Evolutionary conservation across 2,888 invertebrate genomes (phyloP), one percentile per base, ranked within the genome.

Genomic region (Ochropleura plecta): DNA sequence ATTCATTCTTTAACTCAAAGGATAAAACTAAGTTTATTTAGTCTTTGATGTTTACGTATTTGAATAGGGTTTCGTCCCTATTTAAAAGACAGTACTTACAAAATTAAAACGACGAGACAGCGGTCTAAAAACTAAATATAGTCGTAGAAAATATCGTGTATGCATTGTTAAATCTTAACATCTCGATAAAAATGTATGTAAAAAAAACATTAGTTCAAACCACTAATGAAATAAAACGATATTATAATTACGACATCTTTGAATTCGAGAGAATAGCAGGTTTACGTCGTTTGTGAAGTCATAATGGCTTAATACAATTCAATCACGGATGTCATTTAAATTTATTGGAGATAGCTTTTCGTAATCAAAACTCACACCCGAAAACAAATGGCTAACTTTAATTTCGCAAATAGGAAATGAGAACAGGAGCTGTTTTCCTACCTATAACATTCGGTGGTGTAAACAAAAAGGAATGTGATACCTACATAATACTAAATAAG

Each of bases 241-340:
- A 65, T 62, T 46, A 66, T 57, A 42, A 67, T 81, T 49, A 63
- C 49, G 44, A 76, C 53, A 82, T 64, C 7, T 49, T 57, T 53
- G 10, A 53, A 60, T 64, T 30, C 49, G 20, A 51, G n/a, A 49
- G 40, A n/a, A n/a, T 42, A 57, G 44, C 0, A 65, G 46, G 30
- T 40, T 44, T 49, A 53, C n/a, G 4, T 57, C 44, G 8, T 40
- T 57, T 16, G 40, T 30, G 57, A 51, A 57, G 30, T 30, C 44
- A 42, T 44, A 42, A 64, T 40, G 18, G 46, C 5, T 59, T 46
- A 48, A 55, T 60, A 57, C 30, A 55, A 73, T 57, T 42, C 48
- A 55, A 65, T 76, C 46, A 62, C 59, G 68, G 64, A 69, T 66
- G 46, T 46, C 9, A 60, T 68, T 60, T 0, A 42, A 14, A 69